A percentile compares a stretch with the other conserved stretches of the same genome.
phyloP scores from a whole-genome alignment of 37 sponge, comb jelly and placozoan species.

The Mnemiopsis leidyi region DNA sequence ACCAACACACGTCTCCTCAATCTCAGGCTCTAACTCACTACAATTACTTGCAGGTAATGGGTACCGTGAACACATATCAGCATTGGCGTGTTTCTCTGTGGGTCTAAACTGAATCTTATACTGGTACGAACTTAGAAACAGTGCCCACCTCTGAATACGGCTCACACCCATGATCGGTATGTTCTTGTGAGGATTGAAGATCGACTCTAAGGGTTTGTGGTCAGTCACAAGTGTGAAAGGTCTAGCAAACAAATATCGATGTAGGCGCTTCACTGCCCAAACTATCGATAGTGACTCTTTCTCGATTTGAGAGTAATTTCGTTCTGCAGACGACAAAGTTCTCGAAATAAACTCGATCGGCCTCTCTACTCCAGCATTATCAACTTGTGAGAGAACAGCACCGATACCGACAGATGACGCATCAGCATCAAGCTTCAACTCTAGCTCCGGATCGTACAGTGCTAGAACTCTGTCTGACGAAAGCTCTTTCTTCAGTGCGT shows the following conservation, averaged over 20 bases:
- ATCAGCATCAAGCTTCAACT: constrained; percentile 55
- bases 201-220: constrained; percentile 63
- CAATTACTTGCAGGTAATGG: constrained; percentile 33
- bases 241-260: constrained; percentile 74
- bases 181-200: not conserved
- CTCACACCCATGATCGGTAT: not conserved
- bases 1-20: too few species aligned
- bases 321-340: constrained; percentile 65
- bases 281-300: constrained; percentile 68
- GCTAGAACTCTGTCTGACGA: constrained; percentile 5
- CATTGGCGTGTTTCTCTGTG: constrained; percentile 70
- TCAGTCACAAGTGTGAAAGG: constrained; percentile 67
- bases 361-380: constrained; percentile 63
- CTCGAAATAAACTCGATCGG: constrained; percentile 74
- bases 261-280: constrained; percentile 68
- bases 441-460: not conserved
- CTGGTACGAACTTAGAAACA: constrained; percentile 65
- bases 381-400: constrained; percentile 70
- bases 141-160: constrained; percentile 59
- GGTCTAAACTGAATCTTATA: constrained; percentile 71
- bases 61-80: constrained; percentile 71
- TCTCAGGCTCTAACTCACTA: not conserved
- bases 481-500: not conserved
- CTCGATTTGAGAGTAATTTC: constrained; percentile 73
- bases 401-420: constrained; percentile 70